Evolutionary conservation across 1,140 invertebrate species (phyloP), one percentile per base, ranked within the genome.

Genomic region (Aphaenogaster rudis): DNA sequence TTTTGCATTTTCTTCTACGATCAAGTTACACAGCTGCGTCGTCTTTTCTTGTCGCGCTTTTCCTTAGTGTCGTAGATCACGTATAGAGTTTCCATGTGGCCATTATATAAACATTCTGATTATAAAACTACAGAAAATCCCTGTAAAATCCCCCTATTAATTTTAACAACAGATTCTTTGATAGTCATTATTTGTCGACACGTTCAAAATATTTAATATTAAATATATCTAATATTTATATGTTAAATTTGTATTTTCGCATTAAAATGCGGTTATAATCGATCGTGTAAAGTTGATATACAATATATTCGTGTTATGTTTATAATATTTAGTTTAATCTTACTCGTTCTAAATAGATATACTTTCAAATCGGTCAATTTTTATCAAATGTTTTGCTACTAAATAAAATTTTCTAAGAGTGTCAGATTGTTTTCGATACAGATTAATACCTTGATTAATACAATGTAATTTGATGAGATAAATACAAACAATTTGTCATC

Each of bases 1-100:
- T 79, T 86, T 63, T 84, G 42, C 48, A 13, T 57, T 78, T 89
- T 88, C 45, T 52, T 33, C 8, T 36, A 45, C 2, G 48, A 88
- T 86, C 42, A 57, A 9, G 42, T 48, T 57, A 42, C 6, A 57
- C 15, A 36, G 3, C 17, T 42, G 4, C 50, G 1, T 28, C n/a
- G 6, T 15, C 9, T 57, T 59, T 74, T 39, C 36, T 50, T 28
- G 7, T 54, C 39, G n/a, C 3, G 2, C 9, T 42, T 21, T 54
- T 57, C 17, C 9, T 82, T 45, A 54, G 36, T 57, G 3, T 61
- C 5, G 4, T 9, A 61, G 28, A 9, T 33, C 33, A 15, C 69
- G 17, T 33, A 48, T 28, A 3, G 17, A 78, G 21, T 33, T 77
- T 61, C 6, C n/a, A 59, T 15, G 7, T 36, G 2, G 13, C 33